Base-by-base conservation (phyloP, 1,140 invertebrate species). In the Oncopodura yosiiana region DNA sequence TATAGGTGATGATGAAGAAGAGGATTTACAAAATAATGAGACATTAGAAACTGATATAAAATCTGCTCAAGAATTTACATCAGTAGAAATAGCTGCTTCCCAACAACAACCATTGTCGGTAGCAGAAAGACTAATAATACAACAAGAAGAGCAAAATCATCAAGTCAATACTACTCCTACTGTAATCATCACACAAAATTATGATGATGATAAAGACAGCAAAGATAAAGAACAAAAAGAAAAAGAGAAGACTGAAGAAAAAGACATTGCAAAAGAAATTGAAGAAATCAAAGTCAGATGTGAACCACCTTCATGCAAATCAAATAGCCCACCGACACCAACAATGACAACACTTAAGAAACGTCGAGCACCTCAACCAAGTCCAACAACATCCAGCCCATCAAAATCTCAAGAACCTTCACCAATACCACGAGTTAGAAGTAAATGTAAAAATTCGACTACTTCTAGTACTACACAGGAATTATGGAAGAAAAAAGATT, bases 1-100 rank as follows among this genome's bases (percentile, higher is more conserved):
- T 45, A 45, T 58, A 51, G 41, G 56, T 43, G 64, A 53, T 27
- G 62, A 53, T 11, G 60, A 61, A 42, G 53, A 62, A 45, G 53
- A 60, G 57, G 56, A 58, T 18, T 43, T 62, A 49, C 19, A 37
- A 39, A 38, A 57, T 30, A 56, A 55, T 36, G 49, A 58, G 21
- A 51, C 46, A 26, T 30, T n/a, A n/a, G n/a, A n/a, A n/a, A n/a
- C n/a, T n/a, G n/a, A n/a, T n/a, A n/a, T n/a, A n/a, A n/a, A n/a
- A n/a, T n/a, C n/a, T n/a, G n/a, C n/a, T n/a, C n/a, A n/a, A n/a
- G n/a, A n/a, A n/a, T n/a, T n/a, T n/a, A n/a, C n/a, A n/a, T n/a
- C n/a, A n/a, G n/a, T n/a, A n/a, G n/a, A n/a, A n/a, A n/a, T n/a
- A n/a, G n/a, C n/a, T n/a, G n/a, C n/a, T n/a, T n/a, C n/a, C n/a